Percentiles rank a stretch among this genome's conserved stretches.
phyloP scores from a whole-genome alignment of 2,797 vertebrate genomes.

The Macropodus opercularis region DNA sequence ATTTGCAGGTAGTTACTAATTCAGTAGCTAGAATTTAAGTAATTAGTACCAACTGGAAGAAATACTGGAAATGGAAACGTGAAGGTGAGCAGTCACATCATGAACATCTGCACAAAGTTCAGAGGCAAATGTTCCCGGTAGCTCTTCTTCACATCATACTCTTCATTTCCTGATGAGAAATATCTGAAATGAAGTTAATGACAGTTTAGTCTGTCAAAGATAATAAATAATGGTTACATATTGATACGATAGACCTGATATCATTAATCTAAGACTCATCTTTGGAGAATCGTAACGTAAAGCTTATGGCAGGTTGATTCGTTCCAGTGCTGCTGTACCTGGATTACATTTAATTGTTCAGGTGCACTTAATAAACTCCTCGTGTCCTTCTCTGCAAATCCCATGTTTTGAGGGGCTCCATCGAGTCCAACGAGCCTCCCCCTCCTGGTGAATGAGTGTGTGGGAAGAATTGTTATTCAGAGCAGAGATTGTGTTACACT shows the following conservation, averaged over 20 bases:
- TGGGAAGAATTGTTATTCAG: conserved; percentile 31
- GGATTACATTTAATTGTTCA: conserved; percentile 1
- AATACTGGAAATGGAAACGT: too few species aligned
- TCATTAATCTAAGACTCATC: too few species aligned
- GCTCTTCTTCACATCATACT: too few species aligned
- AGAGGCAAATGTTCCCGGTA: background rate
- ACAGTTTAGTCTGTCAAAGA: too few species aligned
- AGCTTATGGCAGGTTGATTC: background rate
- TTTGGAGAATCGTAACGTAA: too few species aligned
- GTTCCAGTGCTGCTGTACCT: background rate
- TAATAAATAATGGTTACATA: too few species aligned
- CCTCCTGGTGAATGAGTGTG: conserved; percentile 20
- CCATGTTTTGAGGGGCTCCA: background rate
- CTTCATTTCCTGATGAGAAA: too few species aligned
- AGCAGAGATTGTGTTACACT: conserved; percentile 46
- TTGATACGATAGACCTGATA: too few species aligned
- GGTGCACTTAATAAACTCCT: conserved; percentile 3
- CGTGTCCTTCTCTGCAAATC: background rate
- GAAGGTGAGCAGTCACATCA: too few species aligned
- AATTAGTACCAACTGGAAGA: too few species aligned
- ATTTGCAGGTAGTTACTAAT: too few species aligned
- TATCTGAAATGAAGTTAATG: background rate
- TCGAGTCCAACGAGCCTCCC: background rate
- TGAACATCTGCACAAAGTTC: background rate
- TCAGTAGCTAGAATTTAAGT: too few species aligned